These are phyloP conservation scores for Marcusenius ussheri DNA, from an alignment of 2,113 vertebrate genomes.

Conservation along the genomic window DNA sequence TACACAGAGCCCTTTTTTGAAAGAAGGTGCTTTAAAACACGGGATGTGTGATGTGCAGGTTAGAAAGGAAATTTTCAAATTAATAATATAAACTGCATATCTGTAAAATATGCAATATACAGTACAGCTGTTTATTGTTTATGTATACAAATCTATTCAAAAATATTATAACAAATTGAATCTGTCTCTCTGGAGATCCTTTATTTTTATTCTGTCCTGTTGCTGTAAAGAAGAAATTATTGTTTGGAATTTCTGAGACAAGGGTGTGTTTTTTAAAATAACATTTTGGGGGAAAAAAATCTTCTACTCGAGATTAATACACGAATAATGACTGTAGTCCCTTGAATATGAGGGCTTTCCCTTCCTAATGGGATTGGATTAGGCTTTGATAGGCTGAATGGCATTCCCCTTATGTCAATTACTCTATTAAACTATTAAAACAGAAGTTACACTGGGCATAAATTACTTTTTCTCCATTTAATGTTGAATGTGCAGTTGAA, in stretches of 20 bases:
- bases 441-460: not conserved
- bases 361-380: not conserved
- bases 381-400: not conserved
- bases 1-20: not conserved
- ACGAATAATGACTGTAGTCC: not conserved
- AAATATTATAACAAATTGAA: not conserved
- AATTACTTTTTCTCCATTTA: not conserved
- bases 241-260: not conserved
- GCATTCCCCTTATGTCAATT: not conserved
- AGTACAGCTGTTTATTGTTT: not conserved
- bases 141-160: not conserved
- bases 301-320: not conserved
- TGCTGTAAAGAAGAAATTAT: not conserved
- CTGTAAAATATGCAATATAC: not conserved
- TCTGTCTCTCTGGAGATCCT: not conserved
- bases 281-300: not conserved
- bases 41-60: no score
- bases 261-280: not conserved
- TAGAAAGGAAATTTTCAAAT: not conserved
- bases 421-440: not conserved
- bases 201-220: not conserved
- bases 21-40: not conserved
- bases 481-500: not conserved
- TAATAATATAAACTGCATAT: not conserved
- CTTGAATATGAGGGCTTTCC: not conserved